phyloP scores from a whole-genome alignment of 1,140 invertebrate species.

The Akabosia matsudoensis region DNA sequence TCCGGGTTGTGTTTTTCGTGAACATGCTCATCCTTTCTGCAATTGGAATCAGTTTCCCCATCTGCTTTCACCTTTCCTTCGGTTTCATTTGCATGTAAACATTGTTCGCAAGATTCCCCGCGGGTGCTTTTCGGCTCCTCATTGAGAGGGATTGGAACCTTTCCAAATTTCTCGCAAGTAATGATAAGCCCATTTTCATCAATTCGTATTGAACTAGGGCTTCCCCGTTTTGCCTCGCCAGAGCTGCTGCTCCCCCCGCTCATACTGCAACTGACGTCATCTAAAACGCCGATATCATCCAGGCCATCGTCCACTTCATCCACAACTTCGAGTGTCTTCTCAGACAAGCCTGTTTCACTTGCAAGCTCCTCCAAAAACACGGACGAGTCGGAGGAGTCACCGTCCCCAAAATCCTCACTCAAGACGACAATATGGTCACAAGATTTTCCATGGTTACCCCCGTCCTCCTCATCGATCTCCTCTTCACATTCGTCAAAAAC shows the following conservation, averaged over 20 bases:
- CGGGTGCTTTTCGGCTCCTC: too few relatives aligned
- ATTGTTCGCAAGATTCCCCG: not conserved
- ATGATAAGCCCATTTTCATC: conserved; percentile 35
- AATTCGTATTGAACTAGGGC: not conserved
- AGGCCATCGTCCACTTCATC: not conserved
- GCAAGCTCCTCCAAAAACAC: conserved; percentile 34
- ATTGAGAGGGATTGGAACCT: not conserved
- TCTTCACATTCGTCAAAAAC: conserved; percentile 11
- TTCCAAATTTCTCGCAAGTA: conserved; percentile 19
- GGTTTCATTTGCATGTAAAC: too few relatives aligned
- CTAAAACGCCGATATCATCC: not conserved
- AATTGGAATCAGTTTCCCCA: too few relatives aligned
- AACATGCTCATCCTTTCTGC: not conserved
- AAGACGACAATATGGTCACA: not conserved
- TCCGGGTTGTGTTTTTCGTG: not conserved
- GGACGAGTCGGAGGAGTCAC: conserved; percentile 9
- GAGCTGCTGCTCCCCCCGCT: not conserved
- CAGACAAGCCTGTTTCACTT: conserved; percentile 37
- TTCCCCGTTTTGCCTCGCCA: too few relatives aligned
- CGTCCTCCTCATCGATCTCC: not conserved
- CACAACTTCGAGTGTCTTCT: conserved; percentile 28
- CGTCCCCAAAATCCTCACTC: conserved; percentile 34
- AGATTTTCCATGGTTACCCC: not conserved
- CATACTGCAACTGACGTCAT: not conserved
- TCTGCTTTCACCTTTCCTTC: too few relatives aligned